These are phyloP conservation scores for Pangasius krempfi DNA, from an alignment of 2,797 vertebrate genomes.

Conservation along the genomic window DNA sequence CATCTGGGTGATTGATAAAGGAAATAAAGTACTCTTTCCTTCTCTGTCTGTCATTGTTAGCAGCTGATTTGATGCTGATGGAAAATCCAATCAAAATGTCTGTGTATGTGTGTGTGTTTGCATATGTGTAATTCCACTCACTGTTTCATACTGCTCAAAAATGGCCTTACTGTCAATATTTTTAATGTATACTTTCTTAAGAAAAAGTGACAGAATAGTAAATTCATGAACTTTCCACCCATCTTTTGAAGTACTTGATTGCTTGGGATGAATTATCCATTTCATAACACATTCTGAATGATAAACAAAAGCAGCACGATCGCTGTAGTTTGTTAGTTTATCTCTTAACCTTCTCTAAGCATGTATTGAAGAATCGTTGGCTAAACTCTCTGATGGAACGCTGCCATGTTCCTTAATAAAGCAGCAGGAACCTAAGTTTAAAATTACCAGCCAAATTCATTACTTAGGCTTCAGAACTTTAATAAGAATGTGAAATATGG, in stretches of 20 bases:
- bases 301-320: not conserved
- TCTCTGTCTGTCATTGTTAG: not conserved
- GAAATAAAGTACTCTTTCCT: constrained; percentile 27
- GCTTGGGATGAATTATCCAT: constrained; percentile 6
- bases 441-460: constrained; percentile 29
- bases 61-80: constrained; percentile 2
- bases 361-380: constrained; percentile 15
- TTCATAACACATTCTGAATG: not conserved
- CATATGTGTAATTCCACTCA: not conserved
- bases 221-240: not conserved
- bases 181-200: not conserved
- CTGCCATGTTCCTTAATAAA: constrained; percentile 37
- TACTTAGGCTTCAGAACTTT: constrained; percentile 26
- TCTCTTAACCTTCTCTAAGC: not conserved
- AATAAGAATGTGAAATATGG: not conserved
- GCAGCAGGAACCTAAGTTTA: not conserved
- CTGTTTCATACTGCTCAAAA: not conserved
- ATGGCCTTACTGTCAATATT: not conserved
- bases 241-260: not conserved
- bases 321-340: not conserved
- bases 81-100: constrained; percentile 2
- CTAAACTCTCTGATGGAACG: constrained; percentile 17
- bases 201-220: not conserved
- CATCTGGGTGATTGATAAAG: constrained; percentile 39
- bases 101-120: not conserved